A percentile compares a stretch with the other conserved stretches of the same genome.
Evolutionary conservation across 2,888 invertebrate species (phyloP).

Genomic region (Arrhopalites spinosus): DNA sequence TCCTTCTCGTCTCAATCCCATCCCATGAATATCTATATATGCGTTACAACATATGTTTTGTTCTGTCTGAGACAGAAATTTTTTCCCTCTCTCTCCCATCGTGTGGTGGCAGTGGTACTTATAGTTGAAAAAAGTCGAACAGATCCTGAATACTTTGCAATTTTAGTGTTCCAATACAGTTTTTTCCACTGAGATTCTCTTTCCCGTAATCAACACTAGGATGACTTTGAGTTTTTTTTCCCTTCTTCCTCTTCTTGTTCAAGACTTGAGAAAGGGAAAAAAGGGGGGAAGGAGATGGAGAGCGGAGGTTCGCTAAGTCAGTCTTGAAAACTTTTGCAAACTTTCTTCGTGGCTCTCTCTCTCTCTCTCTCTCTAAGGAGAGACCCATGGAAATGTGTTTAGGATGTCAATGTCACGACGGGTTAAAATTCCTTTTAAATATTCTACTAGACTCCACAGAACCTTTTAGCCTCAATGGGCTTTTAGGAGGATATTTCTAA

Average conservation of each 20-base stretch:
- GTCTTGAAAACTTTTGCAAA: constrained; percentile 30
- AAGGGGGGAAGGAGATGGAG: neutral
- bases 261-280: neutral
- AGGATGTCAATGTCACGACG: constrained; percentile 38
- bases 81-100: neutral
- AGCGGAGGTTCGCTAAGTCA: constrained; percentile 29
- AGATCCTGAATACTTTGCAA: constrained; percentile 1
- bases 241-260: too few relatives aligned
- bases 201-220: constrained; percentile 34
- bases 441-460: constrained; percentile 31
- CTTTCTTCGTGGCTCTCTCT: constrained; percentile 16
- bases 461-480: constrained; percentile 30
- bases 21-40: too few relatives aligned
- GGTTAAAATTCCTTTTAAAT: constrained; percentile 38
- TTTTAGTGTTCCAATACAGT: constrained; percentile 10
- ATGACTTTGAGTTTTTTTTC: constrained; percentile 28
- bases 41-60: neutral
- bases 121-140: neutral
- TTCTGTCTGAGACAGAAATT: neutral
- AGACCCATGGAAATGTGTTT: constrained; percentile 37
- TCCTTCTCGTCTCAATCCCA: too few relatives aligned
- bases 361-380: constrained; percentile 14
- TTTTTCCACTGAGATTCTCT: constrained; percentile 28
- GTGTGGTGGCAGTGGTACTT: neutral
- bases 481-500: constrained; percentile 32